Base-by-base conservation (phyloP, 2,113 vertebrate species). In the Mirza zaza region DNA sequence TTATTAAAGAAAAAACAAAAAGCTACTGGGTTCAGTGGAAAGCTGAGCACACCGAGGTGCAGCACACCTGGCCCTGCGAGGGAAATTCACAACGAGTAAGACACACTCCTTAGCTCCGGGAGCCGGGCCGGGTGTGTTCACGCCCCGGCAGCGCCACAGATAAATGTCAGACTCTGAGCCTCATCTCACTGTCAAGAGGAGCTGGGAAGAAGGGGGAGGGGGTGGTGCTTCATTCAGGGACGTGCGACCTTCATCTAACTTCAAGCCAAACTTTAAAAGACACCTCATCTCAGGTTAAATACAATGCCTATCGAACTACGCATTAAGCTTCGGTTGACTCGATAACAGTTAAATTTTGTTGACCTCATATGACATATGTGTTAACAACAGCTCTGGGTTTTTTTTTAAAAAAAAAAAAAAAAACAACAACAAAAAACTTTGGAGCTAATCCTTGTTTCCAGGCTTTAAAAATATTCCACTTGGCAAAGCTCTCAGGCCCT, bases 131-230 rank as follows among this genome's bases (percentile, higher is more conserved):
- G 36, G 1, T 4, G 20, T 48, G 8, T 3, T 36, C 34, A 6
- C 18, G 48, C 32, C 5, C 4, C 3, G 3, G 8, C 8, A 25
- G 25, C 3, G 45, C 7, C 2, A 9, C 34, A 11, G 3, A 23
- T 1, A 25, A 8, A 55, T 0, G 11, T 0, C n/a, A 18, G 52
- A 4, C 8, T 9, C 10, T 2, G 18, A 23, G 3, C 18, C 36
- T 63, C 34, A 0, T 8, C 13, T 20, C 9, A 17, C 1, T 4
- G 34, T 20, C 39, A 5, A 18, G 32, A 25, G 15, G 1, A 5
- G 63, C 0, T 1, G 29, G 63, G 8, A 8, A 50, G 52, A 18
- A 68, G 45, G 45, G 5, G 34, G 12, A 6, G 27, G 12, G 50
- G 3, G 6, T 9, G 13, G 3, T 6, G 6, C 34, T 17, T 25